phyloP scores from a whole-genome alignment of 2,797 vertebrate species.

The Falco naumanni region DNA sequence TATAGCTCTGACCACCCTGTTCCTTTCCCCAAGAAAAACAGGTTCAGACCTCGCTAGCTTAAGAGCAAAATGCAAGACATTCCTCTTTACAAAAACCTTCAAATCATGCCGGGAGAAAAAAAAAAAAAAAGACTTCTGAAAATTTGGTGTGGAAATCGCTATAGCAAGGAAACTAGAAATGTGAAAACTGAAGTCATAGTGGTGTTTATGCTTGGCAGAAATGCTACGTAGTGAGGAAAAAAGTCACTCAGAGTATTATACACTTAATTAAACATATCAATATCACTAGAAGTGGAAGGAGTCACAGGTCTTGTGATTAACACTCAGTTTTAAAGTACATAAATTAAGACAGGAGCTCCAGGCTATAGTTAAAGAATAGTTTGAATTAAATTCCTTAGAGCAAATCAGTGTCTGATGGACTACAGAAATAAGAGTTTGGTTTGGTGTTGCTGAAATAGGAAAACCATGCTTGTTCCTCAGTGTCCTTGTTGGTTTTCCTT shows the following conservation, averaged over 20 bases:
- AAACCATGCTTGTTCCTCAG: background rate
- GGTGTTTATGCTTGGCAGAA: background rate
- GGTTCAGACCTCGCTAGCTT: background rate
- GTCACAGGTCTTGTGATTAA: background rate
- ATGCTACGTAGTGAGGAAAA: background rate
- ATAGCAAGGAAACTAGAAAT: background rate
- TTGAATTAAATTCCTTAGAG: background rate
- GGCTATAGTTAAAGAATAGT: background rate
- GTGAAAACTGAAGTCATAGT: background rate
- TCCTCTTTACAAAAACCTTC: background rate
- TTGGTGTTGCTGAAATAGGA: background rate
- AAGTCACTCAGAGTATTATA: background rate
- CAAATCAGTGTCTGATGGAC: background rate
- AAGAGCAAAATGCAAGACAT: constrained; percentile 11
- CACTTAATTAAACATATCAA: background rate
- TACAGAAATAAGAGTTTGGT: background rate
- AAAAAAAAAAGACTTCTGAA: background rate
- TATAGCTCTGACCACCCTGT: background rate
- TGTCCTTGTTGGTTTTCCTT: background rate
- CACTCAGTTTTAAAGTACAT: background rate
- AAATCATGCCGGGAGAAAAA: background rate
- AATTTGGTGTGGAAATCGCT: background rate
- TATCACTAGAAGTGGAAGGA: background rate
- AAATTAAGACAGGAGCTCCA: background rate
- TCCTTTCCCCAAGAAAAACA: background rate